phyloP scores from a whole-genome alignment of 1,140 invertebrate genomes.

The Diorhabda elongata region DNA sequence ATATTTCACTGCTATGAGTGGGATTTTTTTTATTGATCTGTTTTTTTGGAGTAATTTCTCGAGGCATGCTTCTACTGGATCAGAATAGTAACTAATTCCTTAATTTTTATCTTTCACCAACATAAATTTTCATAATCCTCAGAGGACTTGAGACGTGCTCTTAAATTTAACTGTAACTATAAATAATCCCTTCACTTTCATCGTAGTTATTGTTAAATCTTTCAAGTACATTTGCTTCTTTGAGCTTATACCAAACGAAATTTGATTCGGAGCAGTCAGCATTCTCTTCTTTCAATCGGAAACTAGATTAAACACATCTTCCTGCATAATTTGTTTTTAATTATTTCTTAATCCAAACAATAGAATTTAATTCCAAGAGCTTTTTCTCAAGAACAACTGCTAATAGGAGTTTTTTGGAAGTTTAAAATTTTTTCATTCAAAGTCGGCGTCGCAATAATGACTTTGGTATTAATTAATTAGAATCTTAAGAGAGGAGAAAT shows the following conservation, averaged over 20 bases:
- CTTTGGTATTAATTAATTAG: neutral
- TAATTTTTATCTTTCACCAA: no score
- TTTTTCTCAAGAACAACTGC: constrained; percentile 8
- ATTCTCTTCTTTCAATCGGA: neutral
- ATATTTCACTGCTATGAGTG: no score
- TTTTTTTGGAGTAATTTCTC: no score
- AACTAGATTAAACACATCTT: neutral
- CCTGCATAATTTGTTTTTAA: constrained; percentile 1
- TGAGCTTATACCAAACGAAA: neutral
- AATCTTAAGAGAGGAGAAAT: neutral
- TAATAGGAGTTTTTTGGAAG: constrained; percentile 3
- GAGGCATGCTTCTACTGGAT: no score
- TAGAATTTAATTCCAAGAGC: constrained; percentile 8
- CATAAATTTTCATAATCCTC: no score
- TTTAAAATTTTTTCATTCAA: neutral
- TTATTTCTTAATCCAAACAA: constrained; percentile 12
- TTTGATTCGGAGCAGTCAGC: neutral
- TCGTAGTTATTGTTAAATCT: neutral
- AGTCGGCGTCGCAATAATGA: neutral
- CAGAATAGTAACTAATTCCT: no score
- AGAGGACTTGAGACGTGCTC: no score
- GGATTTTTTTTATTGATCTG: no score
- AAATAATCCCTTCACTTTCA: neutral
- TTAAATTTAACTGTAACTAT: neutral
- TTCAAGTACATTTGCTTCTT: neutral